Base-by-base conservation (phyloP, 2,888 invertebrate species). In the Helleia helle region DNA sequence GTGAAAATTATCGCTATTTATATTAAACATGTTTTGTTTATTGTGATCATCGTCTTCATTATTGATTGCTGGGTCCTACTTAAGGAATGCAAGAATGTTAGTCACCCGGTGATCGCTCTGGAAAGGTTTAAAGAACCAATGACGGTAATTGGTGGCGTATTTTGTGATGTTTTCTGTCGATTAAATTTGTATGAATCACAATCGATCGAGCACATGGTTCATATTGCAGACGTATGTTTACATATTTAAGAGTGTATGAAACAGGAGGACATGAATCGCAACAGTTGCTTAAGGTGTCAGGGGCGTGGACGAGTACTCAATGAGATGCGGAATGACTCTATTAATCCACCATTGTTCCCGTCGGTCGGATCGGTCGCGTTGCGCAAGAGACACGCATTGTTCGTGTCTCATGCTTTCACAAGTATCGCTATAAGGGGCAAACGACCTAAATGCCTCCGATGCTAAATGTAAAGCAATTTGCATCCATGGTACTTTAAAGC, bases 241-340 rank as follows among this genome's bases (percentile, higher is more conserved):
- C 8, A 24, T 26, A 18, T 30, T 38, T 36, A 30, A 31, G 28
- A 9, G 41, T 34, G 40, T 13, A 37, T 46, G 27, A 43, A 44
- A 46, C 41, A 45, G 61, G 64, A 77, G 72, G 73, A 73, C 71
- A 76, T 72, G 68, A 69, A 72, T 75, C 70, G 71, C 66, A 64
- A 59, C 65, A 53, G 65, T 63, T 57, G 62, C 62, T 50, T 57
- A 71, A 73, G 83, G 81, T 74, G 79, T 79, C 68, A 60, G 65
- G 73, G 84, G 84, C 81, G 84, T 81, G 76, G 73, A 81, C 77
- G 81, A 81, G 84, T 84, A 80, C 71, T 79, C 79, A 83, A 83
- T 81, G 81, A 80, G 71, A 70, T 72, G 66, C 67, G 74, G 76
- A 83, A 84, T 80, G 80, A 69, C 84, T 84, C 75, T 84, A 84